Evolutionary conservation across 2,797 vertebrate species (phyloP).

Genomic region (Rhinoraja longicauda): DNA sequence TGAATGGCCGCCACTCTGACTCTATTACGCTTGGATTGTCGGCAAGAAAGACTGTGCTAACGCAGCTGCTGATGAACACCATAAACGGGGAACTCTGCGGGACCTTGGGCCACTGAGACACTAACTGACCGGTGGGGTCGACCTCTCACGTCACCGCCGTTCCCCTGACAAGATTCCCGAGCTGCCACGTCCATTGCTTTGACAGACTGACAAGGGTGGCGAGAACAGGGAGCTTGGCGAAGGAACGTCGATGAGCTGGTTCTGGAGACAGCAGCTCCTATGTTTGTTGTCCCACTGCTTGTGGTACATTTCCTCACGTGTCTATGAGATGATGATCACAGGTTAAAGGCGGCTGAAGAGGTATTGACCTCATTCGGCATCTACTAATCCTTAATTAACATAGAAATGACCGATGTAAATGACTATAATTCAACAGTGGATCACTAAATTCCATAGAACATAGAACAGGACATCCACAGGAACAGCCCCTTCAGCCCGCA

Average conservation of each 20-base stretch:
- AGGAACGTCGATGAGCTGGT: slow-evolving; percentile 28
- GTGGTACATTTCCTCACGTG: slow-evolving; percentile 51
- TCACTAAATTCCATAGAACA: not conserved
- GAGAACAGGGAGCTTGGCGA: slow-evolving; percentile 43
- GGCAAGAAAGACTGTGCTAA: slow-evolving; percentile 49
- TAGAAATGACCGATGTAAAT: not conserved
- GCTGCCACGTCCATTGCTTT: slow-evolving; percentile 45
- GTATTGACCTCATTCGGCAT: not conserved
- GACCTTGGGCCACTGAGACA: slow-evolving; percentile 54
- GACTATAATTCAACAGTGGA: not conserved
- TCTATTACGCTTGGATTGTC: slow-evolving; percentile 59
- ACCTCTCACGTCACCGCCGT: slow-evolving; percentile 41
- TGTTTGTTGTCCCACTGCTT: slow-evolving; percentile 52
- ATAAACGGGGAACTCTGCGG: slow-evolving; percentile 55
- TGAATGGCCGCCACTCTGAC: slow-evolving; percentile 54
- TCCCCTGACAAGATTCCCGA: slow-evolving; percentile 42
- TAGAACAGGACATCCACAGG: too few species aligned
- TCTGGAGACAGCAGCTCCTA: slow-evolving; percentile 17
- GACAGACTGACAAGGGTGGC: slow-evolving; percentile 38
- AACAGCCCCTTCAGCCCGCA: too few species aligned
- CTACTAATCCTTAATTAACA: not conserved
- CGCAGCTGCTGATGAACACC: slow-evolving; percentile 55
- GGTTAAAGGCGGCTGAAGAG: not conserved
- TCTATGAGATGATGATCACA: slow-evolving; percentile 46
- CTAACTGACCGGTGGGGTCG: slow-evolving; percentile 48